Evolutionary conservation across 2,113 vertebrate species (phyloP).

Genomic region (Loxodonta africana): DNA sequence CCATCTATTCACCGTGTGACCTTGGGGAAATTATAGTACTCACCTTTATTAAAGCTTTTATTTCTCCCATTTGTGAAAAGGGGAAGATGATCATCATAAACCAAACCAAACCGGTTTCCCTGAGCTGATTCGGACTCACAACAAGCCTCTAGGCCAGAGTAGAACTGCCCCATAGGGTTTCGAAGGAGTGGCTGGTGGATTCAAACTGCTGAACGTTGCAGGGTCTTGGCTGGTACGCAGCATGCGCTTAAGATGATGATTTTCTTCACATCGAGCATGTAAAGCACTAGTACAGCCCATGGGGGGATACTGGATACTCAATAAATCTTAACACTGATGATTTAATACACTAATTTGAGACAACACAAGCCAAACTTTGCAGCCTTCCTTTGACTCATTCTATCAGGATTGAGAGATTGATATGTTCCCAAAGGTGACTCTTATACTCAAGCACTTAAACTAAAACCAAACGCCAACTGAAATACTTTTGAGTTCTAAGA

Average conservation of each 20-base stretch:
- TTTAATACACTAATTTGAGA: background rate
- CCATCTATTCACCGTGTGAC: background rate
- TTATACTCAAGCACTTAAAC: background rate
- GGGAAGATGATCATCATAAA: too few species aligned
- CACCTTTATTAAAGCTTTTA: background rate
- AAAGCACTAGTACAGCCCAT: too few species aligned
- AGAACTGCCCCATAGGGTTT: too few species aligned
- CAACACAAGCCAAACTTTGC: background rate
- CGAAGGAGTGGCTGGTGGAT: too few species aligned
- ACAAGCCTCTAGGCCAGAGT: too few species aligned
- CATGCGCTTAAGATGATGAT: too few species aligned
- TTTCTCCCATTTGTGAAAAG: too few species aligned
- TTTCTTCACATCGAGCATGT: background rate
- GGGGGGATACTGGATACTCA: background rate
- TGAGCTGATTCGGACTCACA: too few species aligned
- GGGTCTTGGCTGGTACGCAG: background rate
- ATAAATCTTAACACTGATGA: background rate
- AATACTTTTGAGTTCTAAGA: background rate
- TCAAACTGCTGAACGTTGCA: background rate
- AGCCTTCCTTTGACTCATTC: background rate
- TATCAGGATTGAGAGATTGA: background rate
- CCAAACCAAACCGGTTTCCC: too few species aligned
- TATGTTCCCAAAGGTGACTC: too few species aligned
- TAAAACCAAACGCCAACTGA: background rate
- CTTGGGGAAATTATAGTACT: background rate